These are phyloP conservation scores for Rhabdomys dilectus DNA, from an alignment of 2,113 vertebrate species.

Conservation along the genomic window DNA sequence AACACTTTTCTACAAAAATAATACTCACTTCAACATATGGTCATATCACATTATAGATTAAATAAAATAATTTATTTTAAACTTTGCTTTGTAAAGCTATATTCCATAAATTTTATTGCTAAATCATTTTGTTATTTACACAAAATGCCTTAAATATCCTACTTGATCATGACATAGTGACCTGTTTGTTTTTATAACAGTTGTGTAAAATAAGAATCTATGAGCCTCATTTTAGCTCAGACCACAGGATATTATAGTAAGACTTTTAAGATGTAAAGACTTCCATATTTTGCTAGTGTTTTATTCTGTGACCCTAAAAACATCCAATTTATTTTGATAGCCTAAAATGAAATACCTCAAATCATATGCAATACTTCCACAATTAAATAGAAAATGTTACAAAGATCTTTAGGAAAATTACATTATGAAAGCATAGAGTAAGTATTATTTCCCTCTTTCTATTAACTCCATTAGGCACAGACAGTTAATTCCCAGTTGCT, in stretches of 20 bases:
- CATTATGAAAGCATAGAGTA: neutral
- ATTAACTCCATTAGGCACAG: constrained; percentile 46
- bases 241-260: neutral
- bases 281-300: constrained; percentile 9
- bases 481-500: constrained; percentile 27
- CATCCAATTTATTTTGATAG: constrained; percentile 15
- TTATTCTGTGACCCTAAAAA: constrained; percentile 22
- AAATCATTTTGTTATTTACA: neutral
- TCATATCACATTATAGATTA: neutral
- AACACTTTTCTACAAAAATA: constrained; percentile 1
- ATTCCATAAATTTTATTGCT: constrained; percentile 25
- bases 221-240: neutral
- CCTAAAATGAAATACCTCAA: constrained; percentile 46
- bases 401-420: constrained; percentile 43
- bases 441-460: constrained; percentile 4
- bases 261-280: neutral
- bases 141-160: neutral
- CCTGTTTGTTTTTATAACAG: neutral
- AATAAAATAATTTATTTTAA: constrained; percentile 13
- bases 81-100: constrained; percentile 13
- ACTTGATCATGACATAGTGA: neutral
- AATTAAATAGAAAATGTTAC: constrained; percentile 38
- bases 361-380: neutral
- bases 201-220: neutral
- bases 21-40: neutral